Evolutionary conservation across 2,113 vertebrate genomes (phyloP).

Genomic region (Anguilla rostrata): DNA sequence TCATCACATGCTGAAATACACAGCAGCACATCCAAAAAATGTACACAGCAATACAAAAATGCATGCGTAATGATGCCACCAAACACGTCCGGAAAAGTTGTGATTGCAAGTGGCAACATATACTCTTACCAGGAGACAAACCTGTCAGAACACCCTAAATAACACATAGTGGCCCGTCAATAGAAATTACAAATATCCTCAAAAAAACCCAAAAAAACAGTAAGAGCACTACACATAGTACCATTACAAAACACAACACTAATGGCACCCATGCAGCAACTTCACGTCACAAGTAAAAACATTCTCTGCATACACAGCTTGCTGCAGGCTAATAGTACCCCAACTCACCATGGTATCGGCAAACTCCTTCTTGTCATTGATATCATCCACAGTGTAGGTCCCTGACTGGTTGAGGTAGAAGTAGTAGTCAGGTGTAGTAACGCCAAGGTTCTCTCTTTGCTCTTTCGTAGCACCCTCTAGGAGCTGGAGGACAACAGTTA

Average conservation of each 20-base stretch:
- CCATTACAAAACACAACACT: not conserved
- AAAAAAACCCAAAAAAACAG: not conserved
- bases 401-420: constrained; percentile 78
- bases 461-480: constrained; percentile 64
- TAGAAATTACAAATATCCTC: constrained; percentile 61
- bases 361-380: constrained; percentile 76
- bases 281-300: not conserved
- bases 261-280: not conserved
- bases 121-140: not conserved
- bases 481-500: constrained; percentile 53
- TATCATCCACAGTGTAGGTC: constrained; percentile 74
- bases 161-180: not conserved
- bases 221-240: not conserved
- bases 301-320: not conserved
- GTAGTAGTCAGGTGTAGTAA: constrained; percentile 78
- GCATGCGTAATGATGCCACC: not conserved
- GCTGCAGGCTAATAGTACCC: not conserved
- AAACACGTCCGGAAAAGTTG: not conserved
- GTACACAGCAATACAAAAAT: not conserved
- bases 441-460: constrained; percentile 74
- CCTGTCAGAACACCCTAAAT: not conserved
- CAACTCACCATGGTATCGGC: constrained; percentile 71
- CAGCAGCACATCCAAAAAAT: not conserved
- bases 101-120: not conserved
- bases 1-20: not conserved